Evolutionary conservation across 2,888 invertebrate genomes (phyloP).

Genomic region (Cerceris ruficornis): DNA sequence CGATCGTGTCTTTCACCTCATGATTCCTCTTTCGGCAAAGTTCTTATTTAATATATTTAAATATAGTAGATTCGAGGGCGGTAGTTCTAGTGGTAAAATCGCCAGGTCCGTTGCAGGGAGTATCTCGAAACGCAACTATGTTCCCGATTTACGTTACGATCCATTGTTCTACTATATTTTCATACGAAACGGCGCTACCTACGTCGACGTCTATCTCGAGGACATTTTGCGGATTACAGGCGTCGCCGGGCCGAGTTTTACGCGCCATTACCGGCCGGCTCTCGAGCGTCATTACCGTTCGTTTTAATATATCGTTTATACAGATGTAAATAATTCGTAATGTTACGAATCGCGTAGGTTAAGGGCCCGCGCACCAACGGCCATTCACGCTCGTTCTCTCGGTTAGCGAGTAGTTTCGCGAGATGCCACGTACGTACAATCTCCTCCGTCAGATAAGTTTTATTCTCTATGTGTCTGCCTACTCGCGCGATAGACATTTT

Average conservation of each 20-base stretch:
- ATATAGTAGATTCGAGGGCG: too few relatives aligned
- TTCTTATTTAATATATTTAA: too few relatives aligned
- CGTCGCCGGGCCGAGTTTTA: constrained; percentile 1
- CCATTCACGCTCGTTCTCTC: background rate
- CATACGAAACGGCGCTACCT: constrained; percentile 11
- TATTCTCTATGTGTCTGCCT: background rate
- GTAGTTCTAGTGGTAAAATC: too few relatives aligned
- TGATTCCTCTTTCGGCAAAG: too few relatives aligned
- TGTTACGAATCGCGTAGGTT: constrained; percentile 35
- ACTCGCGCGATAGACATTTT: background rate
- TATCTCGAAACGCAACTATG: background rate
- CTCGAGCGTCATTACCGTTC: constrained; percentile 39
- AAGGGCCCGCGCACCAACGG: constrained; percentile 3
- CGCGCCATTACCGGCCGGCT: constrained; percentile 18
- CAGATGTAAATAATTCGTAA: constrained; percentile 51
- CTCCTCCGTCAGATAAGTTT: constrained; percentile 16
- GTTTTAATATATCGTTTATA: constrained; percentile 51
- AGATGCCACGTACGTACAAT: constrained; percentile 15
- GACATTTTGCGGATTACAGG: background rate
- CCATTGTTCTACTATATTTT: constrained; percentile 28
- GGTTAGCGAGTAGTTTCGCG: constrained; percentile 21
- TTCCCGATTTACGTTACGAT: constrained; percentile 20
- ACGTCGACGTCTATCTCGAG: background rate
- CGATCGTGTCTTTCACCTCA: too few relatives aligned
- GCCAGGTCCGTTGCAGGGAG: background rate